A percentile compares a stretch with the other conserved stretches of the same genome.
Conservation (phyloP, 1,140 invertebrate species). For the Hermetia illucens region DNA sequence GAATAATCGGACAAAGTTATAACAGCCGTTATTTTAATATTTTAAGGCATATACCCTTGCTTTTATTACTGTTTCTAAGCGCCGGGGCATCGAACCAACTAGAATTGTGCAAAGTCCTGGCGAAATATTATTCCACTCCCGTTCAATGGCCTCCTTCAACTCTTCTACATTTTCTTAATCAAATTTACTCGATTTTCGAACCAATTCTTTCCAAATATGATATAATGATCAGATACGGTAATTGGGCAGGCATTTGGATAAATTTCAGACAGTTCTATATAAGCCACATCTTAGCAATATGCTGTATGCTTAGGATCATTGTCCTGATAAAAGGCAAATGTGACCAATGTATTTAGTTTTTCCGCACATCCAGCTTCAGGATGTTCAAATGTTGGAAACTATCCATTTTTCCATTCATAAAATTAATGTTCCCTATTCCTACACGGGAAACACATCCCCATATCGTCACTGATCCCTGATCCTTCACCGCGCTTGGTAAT, state of each 20-base stretch:
- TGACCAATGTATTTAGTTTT: conserved; percentile 13
- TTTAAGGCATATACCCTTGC: too few relatives aligned
- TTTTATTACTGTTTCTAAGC: too few relatives aligned
- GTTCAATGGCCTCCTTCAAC: too few relatives aligned
- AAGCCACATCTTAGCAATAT: conserved; percentile 9
- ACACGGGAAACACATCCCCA: conserved; percentile 23
- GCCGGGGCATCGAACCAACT: too few relatives aligned
- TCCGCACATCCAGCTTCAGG: conserved; percentile 10
- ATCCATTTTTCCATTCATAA: conserved; percentile 24
- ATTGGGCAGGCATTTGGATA: conserved; percentile 13
- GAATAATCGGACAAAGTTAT: too few relatives aligned
- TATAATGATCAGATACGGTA: conserved; percentile 18
- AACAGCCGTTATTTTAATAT: too few relatives aligned
- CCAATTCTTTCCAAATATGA: too few relatives aligned
- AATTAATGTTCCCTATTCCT: conserved; percentile 17
- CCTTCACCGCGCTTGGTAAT: conserved; percentile 25
- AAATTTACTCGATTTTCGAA: too few relatives aligned
- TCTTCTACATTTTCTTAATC: too few relatives aligned
- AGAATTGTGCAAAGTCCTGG: too few relatives aligned
- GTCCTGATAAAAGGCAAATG: conserved; percentile 7
- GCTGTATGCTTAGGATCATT: conserved; percentile 15
- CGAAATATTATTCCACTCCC: too few relatives aligned
- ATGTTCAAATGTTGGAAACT: conserved; percentile 11
- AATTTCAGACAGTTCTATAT: conserved; percentile 6
- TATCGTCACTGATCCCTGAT: too few relatives aligned